Percentiles rank a stretch among this genome's conserved stretches.
phyloP scores from a whole-genome alignment of 2,888 invertebrate species.

The Chelonus formosanus region DNA sequence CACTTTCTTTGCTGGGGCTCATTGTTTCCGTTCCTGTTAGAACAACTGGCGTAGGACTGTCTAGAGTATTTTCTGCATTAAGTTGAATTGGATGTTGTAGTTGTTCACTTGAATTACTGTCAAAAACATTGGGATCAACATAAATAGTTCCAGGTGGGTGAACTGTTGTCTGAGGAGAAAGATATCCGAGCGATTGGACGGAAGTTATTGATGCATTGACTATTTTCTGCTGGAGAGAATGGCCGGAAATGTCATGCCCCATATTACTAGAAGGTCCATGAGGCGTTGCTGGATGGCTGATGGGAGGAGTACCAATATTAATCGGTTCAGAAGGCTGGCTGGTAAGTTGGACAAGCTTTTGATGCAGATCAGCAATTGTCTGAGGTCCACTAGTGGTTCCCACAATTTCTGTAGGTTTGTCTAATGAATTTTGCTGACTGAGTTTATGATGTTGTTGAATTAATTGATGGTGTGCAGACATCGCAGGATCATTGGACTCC shows the following conservation, averaged over 20 bases:
- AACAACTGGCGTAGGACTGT: conserved; percentile 52
- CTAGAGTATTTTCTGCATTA: conserved; percentile 46
- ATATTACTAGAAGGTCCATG: conserved; percentile 69
- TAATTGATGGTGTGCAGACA: conserved; percentile 49
- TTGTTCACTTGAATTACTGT: conserved; percentile 7
- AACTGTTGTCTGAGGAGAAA: conserved; percentile 64
- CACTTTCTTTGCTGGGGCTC: conserved; percentile 59
- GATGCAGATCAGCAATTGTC: conserved; percentile 69
- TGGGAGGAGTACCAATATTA: conserved; percentile 65
- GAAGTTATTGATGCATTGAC: conserved; percentile 61
- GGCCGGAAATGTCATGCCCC: conserved; percentile 71
- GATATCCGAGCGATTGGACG: conserved; percentile 57
- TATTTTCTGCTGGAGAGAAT: conserved; percentile 76
- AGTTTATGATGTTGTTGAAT: conserved; percentile 54
- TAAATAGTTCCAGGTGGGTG: conserved; percentile 46
- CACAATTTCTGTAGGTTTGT: conserved; percentile 50
- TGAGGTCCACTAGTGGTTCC: conserved; percentile 58
- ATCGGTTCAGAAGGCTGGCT: conserved; percentile 65
- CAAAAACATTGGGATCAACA: conserved; percentile 28
- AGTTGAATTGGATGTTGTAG: not conserved
- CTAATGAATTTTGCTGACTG: conserved; percentile 62
- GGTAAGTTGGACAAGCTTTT: conserved; percentile 69
- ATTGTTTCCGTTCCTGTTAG: conserved; percentile 48
- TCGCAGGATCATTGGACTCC: conserved; percentile 50
- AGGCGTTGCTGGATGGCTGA: conserved; percentile 72